Evolutionary conservation across 1,140 invertebrate species (phyloP).

Genomic region (Liolophura sinensis): DNA sequence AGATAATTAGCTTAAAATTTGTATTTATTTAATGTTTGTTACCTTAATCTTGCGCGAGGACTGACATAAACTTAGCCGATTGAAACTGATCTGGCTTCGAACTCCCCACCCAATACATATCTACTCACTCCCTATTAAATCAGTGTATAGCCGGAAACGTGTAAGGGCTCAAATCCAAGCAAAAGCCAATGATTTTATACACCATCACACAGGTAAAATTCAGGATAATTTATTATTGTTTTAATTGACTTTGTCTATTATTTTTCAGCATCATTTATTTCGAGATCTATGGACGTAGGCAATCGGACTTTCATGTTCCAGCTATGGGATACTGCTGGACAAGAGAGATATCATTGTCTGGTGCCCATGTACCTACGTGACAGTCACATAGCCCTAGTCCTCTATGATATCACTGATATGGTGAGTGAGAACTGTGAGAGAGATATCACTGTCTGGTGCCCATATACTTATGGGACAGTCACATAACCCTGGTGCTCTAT

Average conservation of each 20-base stretch:
- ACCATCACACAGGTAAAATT: no score
- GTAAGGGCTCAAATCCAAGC: no score
- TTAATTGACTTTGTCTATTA: background rate
- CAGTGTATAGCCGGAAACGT: no score
- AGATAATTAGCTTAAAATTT: no score
- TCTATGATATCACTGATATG: slow-evolving; percentile 36
- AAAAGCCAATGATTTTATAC: no score
- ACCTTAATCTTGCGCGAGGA: no score
- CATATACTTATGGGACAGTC: slow-evolving; percentile 69
- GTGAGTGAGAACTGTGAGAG: slow-evolving; percentile 56
- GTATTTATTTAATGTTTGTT: no score
- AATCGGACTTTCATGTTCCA: slow-evolving; percentile 77
- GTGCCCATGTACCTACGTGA: slow-evolving; percentile 81
- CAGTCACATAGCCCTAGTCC: slow-evolving; percentile 30
- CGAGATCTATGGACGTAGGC: slow-evolving; percentile 31
- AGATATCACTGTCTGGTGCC: slow-evolving; percentile 96
- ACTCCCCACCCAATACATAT: no score
- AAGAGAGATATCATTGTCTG: slow-evolving; percentile 97
- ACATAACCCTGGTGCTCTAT: slow-evolving; percentile 36
- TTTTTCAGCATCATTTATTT: slow-evolving; percentile 33
- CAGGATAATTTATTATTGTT: no score
- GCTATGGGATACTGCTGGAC: slow-evolving; percentile 99
- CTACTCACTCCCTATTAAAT: no score
- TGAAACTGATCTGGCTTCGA: no score
- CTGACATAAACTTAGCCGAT: no score